These are phyloP conservation scores for Micrastur ruficollis DNA, from an alignment of 2,797 vertebrate genomes.

Conservation along the genomic window DNA sequence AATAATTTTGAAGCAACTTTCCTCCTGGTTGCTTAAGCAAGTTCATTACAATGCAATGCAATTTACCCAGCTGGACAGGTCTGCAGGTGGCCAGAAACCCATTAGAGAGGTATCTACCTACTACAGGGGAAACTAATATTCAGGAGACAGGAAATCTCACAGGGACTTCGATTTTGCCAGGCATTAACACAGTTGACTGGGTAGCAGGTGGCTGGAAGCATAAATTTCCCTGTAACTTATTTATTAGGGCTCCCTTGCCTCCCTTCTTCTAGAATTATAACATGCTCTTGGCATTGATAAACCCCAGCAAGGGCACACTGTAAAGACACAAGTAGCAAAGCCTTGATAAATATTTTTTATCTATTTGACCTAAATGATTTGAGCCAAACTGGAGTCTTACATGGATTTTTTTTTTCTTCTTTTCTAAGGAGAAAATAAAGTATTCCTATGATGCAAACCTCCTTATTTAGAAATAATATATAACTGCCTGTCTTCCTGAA, in stretches of 20 bases:
- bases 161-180: conserved; percentile 65
- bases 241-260: conserved; percentile 64
- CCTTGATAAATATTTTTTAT: conserved; percentile 51
- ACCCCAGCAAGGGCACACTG: conserved; percentile 41
- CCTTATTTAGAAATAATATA: conserved; percentile 21
- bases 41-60: conserved; percentile 51
- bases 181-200: conserved; percentile 65
- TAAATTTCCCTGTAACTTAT: conserved; percentile 70
- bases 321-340: conserved; percentile 39
- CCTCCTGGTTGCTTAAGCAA: conserved; percentile 31
- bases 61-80: conserved; percentile 67
- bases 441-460: not conserved
- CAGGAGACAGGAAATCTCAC: conserved; percentile 61
- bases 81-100: conserved; percentile 65
- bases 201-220: conserved; percentile 70
- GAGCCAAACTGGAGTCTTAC: not conserved
- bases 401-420: not conserved
- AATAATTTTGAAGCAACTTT: conserved; percentile 36
- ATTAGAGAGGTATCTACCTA: conserved; percentile 64
- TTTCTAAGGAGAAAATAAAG: not conserved
- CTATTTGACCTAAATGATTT: conserved; percentile 15
- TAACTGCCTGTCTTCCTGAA: not conserved
- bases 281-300: conserved; percentile 46
- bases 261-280: conserved; percentile 59
- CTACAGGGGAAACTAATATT: conserved; percentile 65